Evolutionary conservation across 2,797 vertebrate species (phyloP), one percentile per base, ranked within the genome.

Genomic region (Falco naumanni): DNA sequence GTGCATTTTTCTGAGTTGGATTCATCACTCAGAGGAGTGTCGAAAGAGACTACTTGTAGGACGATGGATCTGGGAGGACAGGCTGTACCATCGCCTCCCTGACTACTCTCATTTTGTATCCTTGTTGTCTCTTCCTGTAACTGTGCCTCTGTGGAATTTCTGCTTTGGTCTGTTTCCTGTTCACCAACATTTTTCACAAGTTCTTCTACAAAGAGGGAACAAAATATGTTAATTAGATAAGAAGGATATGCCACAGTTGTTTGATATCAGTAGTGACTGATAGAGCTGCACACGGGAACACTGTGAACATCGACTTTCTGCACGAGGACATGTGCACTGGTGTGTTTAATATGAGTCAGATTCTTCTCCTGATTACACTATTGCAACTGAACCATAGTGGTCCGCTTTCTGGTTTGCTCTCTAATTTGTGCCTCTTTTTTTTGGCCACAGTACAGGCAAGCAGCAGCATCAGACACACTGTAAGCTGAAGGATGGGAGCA

Each of bases 171-270:
- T 94, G 88, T 96, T 95, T 96, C 78, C 75, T 79, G 92, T 97
- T 94, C 71, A 89, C 34, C 92, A 90, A 85, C 72, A 81, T 53
- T 95, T 90, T 77, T 96, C 85, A 70, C 83, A 96, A 88, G 86
- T 96, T 97, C 87, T 97, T 96, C 96, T 97, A 95, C 93, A 92
- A 83, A 96, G 92, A 97, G 94, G 87, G 71, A 97, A 96, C 48
- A 97, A 96, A 97, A 97, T 89, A 95, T 41, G 84, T 71, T 71
- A 95, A 96, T 97, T 96, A 94, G 93, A 89, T 87, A 92, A 70
- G 51, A 93, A 93, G 84, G 69, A 71, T 83, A 95, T 45, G 78
- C 41, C 90, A 95, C 50, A 87, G 12, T 45, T 37, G 65, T 75
- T 93, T 80, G 33, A 87, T 94, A 95, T 95, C 78, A 93, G 56